Conservation (phyloP, 2,888 invertebrate species). For the Agrotis segetum region DNA sequence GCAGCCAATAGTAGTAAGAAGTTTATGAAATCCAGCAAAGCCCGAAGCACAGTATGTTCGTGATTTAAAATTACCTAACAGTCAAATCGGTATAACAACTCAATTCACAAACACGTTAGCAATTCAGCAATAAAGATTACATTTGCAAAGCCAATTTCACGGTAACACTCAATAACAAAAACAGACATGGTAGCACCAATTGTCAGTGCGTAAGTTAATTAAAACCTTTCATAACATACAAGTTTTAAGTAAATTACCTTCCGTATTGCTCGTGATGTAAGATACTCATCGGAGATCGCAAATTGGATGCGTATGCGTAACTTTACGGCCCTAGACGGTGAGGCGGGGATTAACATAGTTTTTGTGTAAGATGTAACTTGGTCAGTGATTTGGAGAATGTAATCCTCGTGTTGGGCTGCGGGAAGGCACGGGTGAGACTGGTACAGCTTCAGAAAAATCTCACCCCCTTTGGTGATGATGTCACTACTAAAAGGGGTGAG, state of each 20-base stretch:
- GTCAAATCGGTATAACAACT: background rate
- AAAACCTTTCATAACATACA: constrained; percentile 58
- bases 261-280: constrained; percentile 60
- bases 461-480: no score
- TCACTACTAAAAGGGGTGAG: no score
- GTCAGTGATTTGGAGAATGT: background rate
- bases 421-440: no score
- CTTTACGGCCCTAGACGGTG: constrained; percentile 34
- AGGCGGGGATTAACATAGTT: constrained; percentile 26
- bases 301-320: constrained; percentile 59
- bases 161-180: constrained; percentile 18
- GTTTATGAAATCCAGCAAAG: background rate
- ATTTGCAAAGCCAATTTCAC: constrained; percentile 37
- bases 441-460: no score
- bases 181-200: constrained; percentile 37
- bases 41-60: background rate
- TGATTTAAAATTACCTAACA: background rate
- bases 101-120: background rate
- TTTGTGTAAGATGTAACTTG: constrained; percentile 18
- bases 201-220: constrained; percentile 51
- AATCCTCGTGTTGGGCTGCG: no score
- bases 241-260: constrained; percentile 54
- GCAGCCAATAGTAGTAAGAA: background rate
- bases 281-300: constrained; percentile 55
- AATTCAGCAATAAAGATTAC: background rate